Evolutionary conservation across 2,888 invertebrate genomes (phyloP).

Genomic region (Mayetiola destructor): DNA sequence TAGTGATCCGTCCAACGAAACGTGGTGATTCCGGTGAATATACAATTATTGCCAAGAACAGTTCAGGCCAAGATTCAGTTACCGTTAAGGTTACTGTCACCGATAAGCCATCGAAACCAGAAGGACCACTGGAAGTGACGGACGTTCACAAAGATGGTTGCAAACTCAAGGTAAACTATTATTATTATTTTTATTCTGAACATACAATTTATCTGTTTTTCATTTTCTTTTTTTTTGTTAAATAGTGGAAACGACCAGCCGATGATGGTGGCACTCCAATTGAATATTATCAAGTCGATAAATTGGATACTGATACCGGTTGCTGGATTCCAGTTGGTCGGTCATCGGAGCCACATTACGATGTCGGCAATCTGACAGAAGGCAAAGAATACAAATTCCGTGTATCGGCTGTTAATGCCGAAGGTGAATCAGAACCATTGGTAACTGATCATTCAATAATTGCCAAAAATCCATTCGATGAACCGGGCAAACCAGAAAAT

Average conservation of each 20-base stretch:
- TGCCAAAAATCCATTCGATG: conserved; percentile 96
- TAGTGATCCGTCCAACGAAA: conserved; percentile 64
- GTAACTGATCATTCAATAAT: conserved; percentile 70
- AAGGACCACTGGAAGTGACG: conserved; percentile 75
- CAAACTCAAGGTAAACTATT: no score
- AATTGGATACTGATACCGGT: conserved; percentile 79
- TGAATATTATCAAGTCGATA: conserved; percentile 92
- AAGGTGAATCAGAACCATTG: conserved; percentile 91
- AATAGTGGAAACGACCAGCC: conserved; percentile 88
- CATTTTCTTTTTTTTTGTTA: no score
- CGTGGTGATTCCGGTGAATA: conserved; percentile 79
- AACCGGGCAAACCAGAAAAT: conserved; percentile 71
- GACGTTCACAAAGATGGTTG: conserved; percentile 89
- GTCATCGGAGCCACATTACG: conserved; percentile 63
- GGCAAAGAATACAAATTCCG: conserved; percentile 92
- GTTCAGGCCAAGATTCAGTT: conserved; percentile 73
- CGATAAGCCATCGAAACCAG: conserved; percentile 75
- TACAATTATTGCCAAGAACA: conserved; percentile 70
- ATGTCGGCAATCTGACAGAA: conserved; percentile 71
- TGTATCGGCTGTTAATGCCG: conserved; percentile 86
- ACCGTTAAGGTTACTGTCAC: conserved; percentile 69
- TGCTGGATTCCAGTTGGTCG: conserved; percentile 80
- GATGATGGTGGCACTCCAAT: conserved; percentile 92
- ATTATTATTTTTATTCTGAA: no score
- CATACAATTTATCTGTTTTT: no score